Evolutionary conservation across 2,113 vertebrate species (phyloP).

Genomic region (Neomonachus schauinslandi): DNA sequence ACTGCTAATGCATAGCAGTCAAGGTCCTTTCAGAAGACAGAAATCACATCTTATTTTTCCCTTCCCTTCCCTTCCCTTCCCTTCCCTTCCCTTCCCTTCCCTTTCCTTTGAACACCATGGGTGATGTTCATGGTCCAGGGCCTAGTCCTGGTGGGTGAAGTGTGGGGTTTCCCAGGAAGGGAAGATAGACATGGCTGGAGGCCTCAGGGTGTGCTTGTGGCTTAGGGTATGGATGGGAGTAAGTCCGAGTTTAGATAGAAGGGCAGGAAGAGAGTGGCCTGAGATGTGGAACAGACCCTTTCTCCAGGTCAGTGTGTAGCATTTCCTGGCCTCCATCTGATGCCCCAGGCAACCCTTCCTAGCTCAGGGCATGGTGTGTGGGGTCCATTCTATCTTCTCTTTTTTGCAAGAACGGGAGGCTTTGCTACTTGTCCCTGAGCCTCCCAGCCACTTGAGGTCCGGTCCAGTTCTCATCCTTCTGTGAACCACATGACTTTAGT

Average conservation of each 20-base stretch:
- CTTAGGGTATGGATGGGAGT: rapidly evolving
- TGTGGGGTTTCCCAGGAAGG: not conserved
- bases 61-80: not conserved
- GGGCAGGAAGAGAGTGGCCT: not conserved
- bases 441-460: not conserved
- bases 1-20: not conserved
- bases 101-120: not conserved
- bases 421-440: not conserved
- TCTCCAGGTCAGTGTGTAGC: not conserved
- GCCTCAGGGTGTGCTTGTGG: not conserved
- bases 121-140: not conserved
- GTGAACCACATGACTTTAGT: not conserved
- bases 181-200: not conserved
- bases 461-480: not conserved
- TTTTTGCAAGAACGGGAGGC: not conserved
- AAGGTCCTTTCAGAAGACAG: not conserved
- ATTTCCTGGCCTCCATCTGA: not conserved
- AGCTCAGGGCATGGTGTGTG: not conserved
- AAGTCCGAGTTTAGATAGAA: not conserved
- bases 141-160: not conserved
- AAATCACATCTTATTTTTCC: not conserved
- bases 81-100: not conserved
- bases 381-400: not conserved
- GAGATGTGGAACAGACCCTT: not conserved
- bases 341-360: not conserved